These are phyloP conservation scores for Dendrolimus houi DNA, from an alignment of 2,888 invertebrate species.

Conservation along the genomic window DNA sequence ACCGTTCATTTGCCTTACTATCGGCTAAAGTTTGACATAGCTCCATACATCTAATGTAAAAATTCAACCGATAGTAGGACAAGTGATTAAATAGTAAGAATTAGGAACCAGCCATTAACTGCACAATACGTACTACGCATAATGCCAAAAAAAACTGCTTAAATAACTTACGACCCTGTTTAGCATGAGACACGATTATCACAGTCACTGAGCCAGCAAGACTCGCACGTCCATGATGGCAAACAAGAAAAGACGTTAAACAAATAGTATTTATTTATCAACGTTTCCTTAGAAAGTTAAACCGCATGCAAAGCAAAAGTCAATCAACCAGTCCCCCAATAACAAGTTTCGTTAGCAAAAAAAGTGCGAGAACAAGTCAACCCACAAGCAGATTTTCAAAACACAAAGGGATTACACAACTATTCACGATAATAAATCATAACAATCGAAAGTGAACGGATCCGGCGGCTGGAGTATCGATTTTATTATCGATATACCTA, in stretches of 20 bases:
- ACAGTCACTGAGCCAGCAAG: no score
- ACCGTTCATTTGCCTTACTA: no score
- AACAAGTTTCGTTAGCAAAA: slow-evolving; percentile 4
- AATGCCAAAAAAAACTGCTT: no score
- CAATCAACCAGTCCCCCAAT: background rate
- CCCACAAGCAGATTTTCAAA: background rate
- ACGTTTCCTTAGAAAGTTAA: background rate
- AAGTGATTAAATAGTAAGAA: no score
- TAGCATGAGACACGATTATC: no score
- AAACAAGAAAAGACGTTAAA: background rate
- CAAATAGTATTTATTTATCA: background rate
- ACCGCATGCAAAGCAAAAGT: background rate
- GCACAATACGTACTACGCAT: no score
- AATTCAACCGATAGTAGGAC: no score
- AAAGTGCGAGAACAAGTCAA: slow-evolving; percentile 19
- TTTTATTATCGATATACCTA: slow-evolving; percentile 37
- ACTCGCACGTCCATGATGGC: no score
- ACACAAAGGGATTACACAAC: background rate
- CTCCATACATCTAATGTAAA: no score
- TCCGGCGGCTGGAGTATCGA: slow-evolving; percentile 30
- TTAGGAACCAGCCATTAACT: no score
- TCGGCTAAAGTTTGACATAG: no score
- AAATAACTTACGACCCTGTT: no score
- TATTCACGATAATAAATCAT: slow-evolving; percentile 20
- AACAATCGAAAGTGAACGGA: slow-evolving; percentile 31